Percentiles rank a stretch among this genome's conserved stretches.
phyloP scores from a whole-genome alignment of 2,797 vertebrate species.

The Harpagifer antarcticus region DNA sequence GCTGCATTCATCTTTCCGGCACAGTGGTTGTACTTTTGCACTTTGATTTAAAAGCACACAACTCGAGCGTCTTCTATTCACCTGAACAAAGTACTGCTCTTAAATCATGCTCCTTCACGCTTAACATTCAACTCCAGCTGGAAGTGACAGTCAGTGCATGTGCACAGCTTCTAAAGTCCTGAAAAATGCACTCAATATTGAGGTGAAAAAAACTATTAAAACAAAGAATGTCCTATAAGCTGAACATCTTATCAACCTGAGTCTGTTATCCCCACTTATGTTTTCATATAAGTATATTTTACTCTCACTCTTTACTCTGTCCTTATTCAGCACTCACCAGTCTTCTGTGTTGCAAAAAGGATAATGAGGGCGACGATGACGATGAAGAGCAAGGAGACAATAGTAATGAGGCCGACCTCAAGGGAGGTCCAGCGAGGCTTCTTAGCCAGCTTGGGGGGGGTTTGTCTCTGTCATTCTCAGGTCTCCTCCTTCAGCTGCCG shows the following conservation, averaged over 20 bases:
- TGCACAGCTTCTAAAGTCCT: slow-evolving; percentile 4
- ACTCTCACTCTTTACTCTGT: slow-evolving; percentile 3
- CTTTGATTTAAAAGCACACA: slow-evolving; percentile 46
- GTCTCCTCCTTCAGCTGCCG: slow-evolving; percentile 90
- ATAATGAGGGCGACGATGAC: slow-evolving; percentile 90
- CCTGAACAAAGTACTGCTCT: slow-evolving; percentile 39
- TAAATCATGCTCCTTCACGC: slow-evolving; percentile 5
- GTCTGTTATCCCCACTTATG: neutral
- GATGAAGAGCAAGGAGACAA: slow-evolving; percentile 88
- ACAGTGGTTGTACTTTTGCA: slow-evolving; percentile 52
- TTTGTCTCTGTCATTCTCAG: slow-evolving; percentile 93
- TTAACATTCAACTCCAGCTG: slow-evolving; percentile 38
- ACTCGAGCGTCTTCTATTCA: slow-evolving; percentile 38
- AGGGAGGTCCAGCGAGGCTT: slow-evolving; percentile 89
- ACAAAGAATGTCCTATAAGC: neutral
- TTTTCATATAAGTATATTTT: slow-evolving; percentile 1
- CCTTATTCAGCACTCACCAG: slow-evolving; percentile 75
- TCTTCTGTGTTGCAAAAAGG: slow-evolving; percentile 91
- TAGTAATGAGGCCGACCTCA: slow-evolving; percentile 90
- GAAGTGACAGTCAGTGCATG: slow-evolving; percentile 9
- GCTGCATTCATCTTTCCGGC: slow-evolving; percentile 38
- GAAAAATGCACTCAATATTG: slow-evolving; percentile 8
- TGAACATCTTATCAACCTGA: neutral
- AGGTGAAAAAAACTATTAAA: neutral
- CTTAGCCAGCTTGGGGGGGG: slow-evolving; percentile 89